Evolutionary conservation across 2,888 invertebrate genomes (phyloP).

Genomic region (Lymantria monacha): DNA sequence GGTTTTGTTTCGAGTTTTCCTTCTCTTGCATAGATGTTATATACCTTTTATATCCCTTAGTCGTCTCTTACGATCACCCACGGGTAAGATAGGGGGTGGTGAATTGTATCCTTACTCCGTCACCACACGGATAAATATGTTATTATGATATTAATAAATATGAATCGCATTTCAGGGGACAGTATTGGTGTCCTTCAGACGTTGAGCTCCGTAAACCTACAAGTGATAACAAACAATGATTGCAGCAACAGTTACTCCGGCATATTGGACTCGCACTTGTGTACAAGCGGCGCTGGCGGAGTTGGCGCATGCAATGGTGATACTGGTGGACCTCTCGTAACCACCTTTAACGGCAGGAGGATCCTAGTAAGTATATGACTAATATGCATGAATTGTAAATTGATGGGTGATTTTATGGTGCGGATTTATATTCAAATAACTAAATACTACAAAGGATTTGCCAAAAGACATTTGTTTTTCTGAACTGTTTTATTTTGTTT

Average conservation of each 20-base stretch:
- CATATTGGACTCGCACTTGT: slow-evolving; percentile 36
- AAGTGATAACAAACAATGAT: slow-evolving; percentile 46
- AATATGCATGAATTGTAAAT: background rate
- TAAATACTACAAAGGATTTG: too few species aligned
- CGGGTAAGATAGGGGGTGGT: too few species aligned
- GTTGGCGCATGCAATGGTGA: slow-evolving; percentile 51
- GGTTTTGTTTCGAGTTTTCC: too few species aligned
- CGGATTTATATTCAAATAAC: too few species aligned
- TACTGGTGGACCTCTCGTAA: slow-evolving; percentile 47
- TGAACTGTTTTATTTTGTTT: too few species aligned
- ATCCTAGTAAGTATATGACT: slow-evolving; percentile 32
- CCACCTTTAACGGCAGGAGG: slow-evolving; percentile 33
- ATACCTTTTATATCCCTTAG: too few species aligned
- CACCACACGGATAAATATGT: too few species aligned
- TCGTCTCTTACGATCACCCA: too few species aligned
- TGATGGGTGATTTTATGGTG: too few species aligned
- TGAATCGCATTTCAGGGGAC: slow-evolving; percentile 32
- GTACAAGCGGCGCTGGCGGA: slow-evolving; percentile 46
- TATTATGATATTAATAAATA: background rate
- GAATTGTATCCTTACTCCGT: too few species aligned
- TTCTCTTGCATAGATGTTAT: too few species aligned
- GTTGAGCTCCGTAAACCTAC: slow-evolving; percentile 37
- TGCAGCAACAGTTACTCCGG: slow-evolving; percentile 31
- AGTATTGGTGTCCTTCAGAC: slow-evolving; percentile 34
- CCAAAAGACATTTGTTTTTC: too few species aligned